Percentiles rank a stretch among this genome's conserved stretches.
These are phyloP conservation scores for Sebastes baramenuke DNA, from an alignment of 2,797 vertebrate genomes.

Conservation along the genomic window DNA sequence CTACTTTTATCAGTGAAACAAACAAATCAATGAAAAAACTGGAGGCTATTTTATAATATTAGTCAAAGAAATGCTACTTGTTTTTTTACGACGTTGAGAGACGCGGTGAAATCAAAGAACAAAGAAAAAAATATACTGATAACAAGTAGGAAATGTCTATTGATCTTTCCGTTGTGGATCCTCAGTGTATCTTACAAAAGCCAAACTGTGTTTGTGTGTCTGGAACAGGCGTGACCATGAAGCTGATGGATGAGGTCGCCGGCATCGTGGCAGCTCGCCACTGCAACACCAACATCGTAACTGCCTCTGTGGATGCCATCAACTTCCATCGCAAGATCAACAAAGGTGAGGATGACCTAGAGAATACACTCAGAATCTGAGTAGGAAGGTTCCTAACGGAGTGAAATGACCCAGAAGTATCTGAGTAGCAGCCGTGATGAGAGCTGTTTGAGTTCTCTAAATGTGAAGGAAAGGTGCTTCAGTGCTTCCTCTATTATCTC, in stretches of 20 bases:
- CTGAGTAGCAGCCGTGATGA: too few relatives aligned
- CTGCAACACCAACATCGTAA: slow-evolving; percentile 96
- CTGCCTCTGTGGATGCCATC: slow-evolving; percentile 93
- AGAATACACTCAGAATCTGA: not conserved
- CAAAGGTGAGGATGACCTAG: slow-evolving; percentile 82
- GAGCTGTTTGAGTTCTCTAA: too few relatives aligned
- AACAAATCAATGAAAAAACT: not conserved
- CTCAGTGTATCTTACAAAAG: not conserved
- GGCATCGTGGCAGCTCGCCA: slow-evolving; percentile 93
- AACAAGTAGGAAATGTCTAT: not conserved
- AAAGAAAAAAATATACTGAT: not conserved
- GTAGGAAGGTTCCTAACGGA: not conserved
- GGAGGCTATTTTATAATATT: not conserved
- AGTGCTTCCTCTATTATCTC: too few relatives aligned
- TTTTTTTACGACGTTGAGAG: not conserved
- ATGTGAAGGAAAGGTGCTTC: too few relatives aligned
- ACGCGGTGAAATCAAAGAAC: not conserved
- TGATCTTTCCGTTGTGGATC: not conserved
- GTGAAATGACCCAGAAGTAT: not conserved
- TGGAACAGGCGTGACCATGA: slow-evolving; percentile 94
- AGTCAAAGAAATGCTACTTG: not conserved
- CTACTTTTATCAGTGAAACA: not conserved
- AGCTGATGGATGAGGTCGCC: slow-evolving; percentile 96
- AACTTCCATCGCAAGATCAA: slow-evolving; percentile 96
- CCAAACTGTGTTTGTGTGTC: slow-evolving; percentile 21